These are phyloP conservation scores for Sialis fuliginosa DNA, from an alignment of 2,888 invertebrate genomes.

Conservation along the genomic window DNA sequence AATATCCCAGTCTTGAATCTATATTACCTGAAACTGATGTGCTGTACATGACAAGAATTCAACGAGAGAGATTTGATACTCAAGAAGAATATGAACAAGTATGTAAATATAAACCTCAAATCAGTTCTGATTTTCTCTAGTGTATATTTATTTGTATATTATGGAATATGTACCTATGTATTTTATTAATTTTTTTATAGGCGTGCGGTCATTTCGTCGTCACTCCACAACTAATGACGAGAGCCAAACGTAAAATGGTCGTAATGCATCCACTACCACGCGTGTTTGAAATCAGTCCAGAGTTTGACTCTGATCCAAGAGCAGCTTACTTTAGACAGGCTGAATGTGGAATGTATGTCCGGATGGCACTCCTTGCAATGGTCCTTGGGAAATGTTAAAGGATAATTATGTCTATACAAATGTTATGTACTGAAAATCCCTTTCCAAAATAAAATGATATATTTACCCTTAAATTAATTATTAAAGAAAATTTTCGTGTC, in stretches of 20 bases:
- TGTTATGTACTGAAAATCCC: no score
- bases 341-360: constrained; percentile 92
- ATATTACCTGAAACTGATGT: constrained; percentile 90
- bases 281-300: constrained; percentile 83
- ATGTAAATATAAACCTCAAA: constrained; percentile 12
- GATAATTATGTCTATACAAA: background rate
- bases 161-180: background rate
- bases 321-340: constrained; percentile 98
- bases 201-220: constrained; percentile 75
- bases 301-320: constrained; percentile 89
- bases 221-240: constrained; percentile 90
- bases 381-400: constrained; percentile 45
- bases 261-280: constrained; percentile 96
- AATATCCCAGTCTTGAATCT: constrained; percentile 56
- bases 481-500: no score
- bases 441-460: no score
- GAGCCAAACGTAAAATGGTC: constrained; percentile 82
- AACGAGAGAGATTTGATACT: constrained; percentile 75
- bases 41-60: constrained; percentile 95
- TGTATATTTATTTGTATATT: no score
- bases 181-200: constrained; percentile 29
- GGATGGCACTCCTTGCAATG: constrained; percentile 93
- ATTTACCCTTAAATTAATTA: no score
- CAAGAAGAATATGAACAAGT: constrained; percentile 77
- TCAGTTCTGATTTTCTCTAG: background rate